Conservation (phyloP, 2,797 vertebrate genomes). For the Girardinus metallicus region DNA sequence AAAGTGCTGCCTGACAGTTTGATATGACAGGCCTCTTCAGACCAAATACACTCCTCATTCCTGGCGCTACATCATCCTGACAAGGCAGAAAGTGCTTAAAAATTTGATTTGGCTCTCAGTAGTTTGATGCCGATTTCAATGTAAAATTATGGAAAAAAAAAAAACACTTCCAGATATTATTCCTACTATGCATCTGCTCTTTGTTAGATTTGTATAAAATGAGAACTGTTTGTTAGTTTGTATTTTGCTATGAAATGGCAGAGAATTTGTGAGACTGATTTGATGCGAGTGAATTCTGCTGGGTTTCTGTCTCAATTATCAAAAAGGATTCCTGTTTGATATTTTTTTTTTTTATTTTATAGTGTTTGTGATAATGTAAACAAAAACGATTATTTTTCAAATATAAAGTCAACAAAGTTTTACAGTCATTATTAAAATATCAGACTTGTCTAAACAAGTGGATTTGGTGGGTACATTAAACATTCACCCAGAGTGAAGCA, state of each 20-base stretch:
- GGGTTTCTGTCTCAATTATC: background rate
- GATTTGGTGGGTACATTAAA: background rate
- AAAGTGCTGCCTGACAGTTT: conserved; percentile 78
- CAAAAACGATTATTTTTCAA: background rate
- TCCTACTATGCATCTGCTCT: conserved; percentile 6
- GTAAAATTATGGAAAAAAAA: conserved; percentile 19
- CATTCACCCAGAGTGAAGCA: background rate
- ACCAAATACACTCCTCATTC: conserved; percentile 78
- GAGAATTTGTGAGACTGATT: background rate
- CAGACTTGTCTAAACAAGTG: background rate
- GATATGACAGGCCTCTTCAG: conserved; percentile 80
- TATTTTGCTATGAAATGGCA: conserved; percentile 7
- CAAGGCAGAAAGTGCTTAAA: conserved; percentile 65
- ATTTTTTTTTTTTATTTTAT: background rate
- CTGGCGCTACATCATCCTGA: conserved; percentile 77
- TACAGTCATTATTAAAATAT: background rate
- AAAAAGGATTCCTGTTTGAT: background rate
- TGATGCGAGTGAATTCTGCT: background rate
- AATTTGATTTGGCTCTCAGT: conserved; percentile 41
- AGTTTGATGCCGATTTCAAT: conserved; percentile 43
- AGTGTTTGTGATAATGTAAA: background rate
- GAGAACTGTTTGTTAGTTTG: background rate
- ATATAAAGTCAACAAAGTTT: background rate
- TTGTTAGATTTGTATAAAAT: background rate
- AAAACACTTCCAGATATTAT: conserved; percentile 8